phyloP scores from a whole-genome alignment of 2,797 vertebrate species.

The Sebastes kiyomatsui region DNA sequence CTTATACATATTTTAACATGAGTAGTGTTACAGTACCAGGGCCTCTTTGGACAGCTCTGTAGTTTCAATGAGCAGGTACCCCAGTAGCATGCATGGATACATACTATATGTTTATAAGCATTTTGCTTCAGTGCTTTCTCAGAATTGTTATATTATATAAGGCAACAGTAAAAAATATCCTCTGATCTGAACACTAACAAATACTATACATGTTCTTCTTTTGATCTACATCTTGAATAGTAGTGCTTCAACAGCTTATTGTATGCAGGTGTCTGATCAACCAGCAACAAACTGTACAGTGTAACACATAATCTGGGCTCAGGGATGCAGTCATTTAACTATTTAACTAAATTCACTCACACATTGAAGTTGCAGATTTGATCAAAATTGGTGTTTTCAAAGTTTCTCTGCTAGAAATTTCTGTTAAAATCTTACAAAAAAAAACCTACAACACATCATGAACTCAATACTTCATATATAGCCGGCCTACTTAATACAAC shows the following conservation, averaged over 20 bases:
- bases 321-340: not conserved
- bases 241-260: not conserved
- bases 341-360: not conserved
- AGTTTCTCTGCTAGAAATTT: not conserved
- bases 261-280: not conserved
- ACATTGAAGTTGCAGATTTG: no score
- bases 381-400: not conserved
- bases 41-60: not conserved
- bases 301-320: not conserved
- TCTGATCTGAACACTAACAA: conserved; percentile 1
- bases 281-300: not conserved
- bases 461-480: not conserved
- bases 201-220: not conserved
- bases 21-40: not conserved
- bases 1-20: conserved; percentile 6
- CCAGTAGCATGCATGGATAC: not conserved
- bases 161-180: not conserved
- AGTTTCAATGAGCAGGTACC: not conserved
- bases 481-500: not conserved
- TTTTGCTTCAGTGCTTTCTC: not conserved
- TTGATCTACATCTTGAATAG: not conserved
- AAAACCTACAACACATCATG: not conserved
- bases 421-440: not conserved
- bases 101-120: not conserved
- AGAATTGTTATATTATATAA: not conserved